These are phyloP conservation scores for Chrosomus eos DNA, from an alignment of 2,797 vertebrate species.

Conservation along the genomic window DNA sequence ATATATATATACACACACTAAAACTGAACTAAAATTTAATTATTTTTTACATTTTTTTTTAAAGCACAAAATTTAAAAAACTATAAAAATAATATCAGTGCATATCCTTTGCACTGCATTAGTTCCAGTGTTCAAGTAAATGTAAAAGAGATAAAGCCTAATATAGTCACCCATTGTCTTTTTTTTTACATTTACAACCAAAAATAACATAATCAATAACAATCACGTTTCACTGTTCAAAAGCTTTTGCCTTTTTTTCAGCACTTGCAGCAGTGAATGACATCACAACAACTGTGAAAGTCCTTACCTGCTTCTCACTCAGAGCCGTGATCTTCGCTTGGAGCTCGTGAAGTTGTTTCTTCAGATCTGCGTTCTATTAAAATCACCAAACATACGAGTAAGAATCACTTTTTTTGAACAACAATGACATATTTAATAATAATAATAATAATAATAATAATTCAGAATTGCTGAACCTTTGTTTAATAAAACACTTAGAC, in stretches of 20 bases:
- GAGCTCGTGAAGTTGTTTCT: constrained; percentile 98
- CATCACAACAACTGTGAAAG: background rate
- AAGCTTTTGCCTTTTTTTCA: background rate
- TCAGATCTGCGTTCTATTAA: constrained; percentile 96
- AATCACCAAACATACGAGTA: constrained; percentile 55
- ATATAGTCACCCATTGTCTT: background rate
- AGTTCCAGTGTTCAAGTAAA: background rate
- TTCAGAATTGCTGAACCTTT: background rate
- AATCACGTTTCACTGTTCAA: background rate
- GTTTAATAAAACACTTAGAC: constrained; percentile 2
- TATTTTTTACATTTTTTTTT: too few species aligned
- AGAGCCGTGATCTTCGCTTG: constrained; percentile 99
- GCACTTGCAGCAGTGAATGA: constrained; percentile 5
- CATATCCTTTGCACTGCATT: background rate
- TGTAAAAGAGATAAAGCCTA: background rate
- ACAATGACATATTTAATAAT: background rate
- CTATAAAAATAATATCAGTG: too few species aligned
- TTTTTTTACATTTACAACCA: background rate
- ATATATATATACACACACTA: too few species aligned
- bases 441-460: too few species aligned
- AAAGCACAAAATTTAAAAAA: too few species aligned
- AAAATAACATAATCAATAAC: background rate
- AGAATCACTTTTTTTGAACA: background rate
- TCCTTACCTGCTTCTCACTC: constrained; percentile 95
- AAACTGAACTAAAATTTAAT: too few species aligned